Percentiles rank a stretch among this genome's conserved stretches.
phyloP scores from a whole-genome alignment of 2,113 vertebrate species.

The Pterocles gutturalis region DNA sequence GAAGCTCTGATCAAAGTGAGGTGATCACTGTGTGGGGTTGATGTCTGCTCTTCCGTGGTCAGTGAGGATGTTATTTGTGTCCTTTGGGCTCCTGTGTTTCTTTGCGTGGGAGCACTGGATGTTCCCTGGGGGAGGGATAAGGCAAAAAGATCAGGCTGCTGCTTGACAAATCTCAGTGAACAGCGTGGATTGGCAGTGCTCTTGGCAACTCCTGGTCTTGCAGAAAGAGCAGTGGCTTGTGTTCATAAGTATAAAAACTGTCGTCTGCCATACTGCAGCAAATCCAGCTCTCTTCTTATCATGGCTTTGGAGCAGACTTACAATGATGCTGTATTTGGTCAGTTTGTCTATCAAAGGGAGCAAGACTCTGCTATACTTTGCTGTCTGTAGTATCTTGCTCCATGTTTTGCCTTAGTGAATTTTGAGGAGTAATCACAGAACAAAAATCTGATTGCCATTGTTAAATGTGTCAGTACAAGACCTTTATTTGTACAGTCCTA shows the following conservation, averaged over 20 bases:
- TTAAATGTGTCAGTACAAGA: not conserved
- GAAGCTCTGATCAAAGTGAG: constrained; percentile 45
- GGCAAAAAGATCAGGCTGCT: not conserved
- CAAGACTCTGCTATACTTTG: not conserved
- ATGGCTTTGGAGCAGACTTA: not conserved
- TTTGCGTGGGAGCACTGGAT: not conserved
- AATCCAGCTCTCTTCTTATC: not conserved
- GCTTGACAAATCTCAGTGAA: not conserved
- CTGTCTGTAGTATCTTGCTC: not conserved
- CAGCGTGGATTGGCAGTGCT: not conserved
- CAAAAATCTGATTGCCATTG: not conserved
- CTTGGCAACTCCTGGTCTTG: not conserved
- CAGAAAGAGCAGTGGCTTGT: not conserved
- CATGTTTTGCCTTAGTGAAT: not conserved
- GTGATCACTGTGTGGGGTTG: not conserved
- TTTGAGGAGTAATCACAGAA: not conserved
- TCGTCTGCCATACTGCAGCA: not conserved
- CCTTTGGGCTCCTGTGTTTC: not conserved
- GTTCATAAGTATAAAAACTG: not conserved
- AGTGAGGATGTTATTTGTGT: not conserved
- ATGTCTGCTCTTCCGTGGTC: not conserved
- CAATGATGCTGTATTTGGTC: not conserved
- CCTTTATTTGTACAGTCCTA: fast-evolving
- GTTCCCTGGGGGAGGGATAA: fast-evolving
- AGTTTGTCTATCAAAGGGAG: not conserved